These are phyloP conservation scores for Nycticebus coucang DNA, from an alignment of 2,113 vertebrate species.

Conservation along the genomic window DNA sequence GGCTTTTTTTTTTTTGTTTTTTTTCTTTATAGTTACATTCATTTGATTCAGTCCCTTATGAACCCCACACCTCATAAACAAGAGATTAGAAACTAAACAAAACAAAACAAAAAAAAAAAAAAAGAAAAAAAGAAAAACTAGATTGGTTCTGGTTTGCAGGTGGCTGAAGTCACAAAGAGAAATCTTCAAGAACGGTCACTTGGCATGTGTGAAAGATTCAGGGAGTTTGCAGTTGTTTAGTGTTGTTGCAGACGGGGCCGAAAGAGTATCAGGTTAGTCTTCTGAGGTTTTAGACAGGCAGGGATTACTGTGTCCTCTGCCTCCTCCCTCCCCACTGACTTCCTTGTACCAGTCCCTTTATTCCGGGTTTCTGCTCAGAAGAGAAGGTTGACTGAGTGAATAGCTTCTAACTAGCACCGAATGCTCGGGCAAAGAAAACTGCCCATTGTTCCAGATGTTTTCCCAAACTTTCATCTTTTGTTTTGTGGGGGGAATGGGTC, in stretches of 20 bases:
- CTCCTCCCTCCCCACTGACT: background rate
- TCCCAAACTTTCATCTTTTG: slow-evolving; percentile 25
- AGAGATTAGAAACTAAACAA: slow-evolving; percentile 84
- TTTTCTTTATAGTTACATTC: slow-evolving; percentile 87
- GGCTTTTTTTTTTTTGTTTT: slow-evolving; percentile 83
- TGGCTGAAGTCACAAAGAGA: slow-evolving; percentile 75
- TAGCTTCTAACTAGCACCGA: slow-evolving; percentile 62
- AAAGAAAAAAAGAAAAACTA: background rate
- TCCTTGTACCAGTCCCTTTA: background rate
- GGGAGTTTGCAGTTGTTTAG: slow-evolving; percentile 67
- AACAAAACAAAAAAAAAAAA: slow-evolving; percentile 7
- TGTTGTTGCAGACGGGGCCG: slow-evolving; percentile 69
- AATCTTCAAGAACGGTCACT: slow-evolving; percentile 52
- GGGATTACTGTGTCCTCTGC: background rate
- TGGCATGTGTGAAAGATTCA: slow-evolving; percentile 30
- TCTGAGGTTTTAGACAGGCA: background rate
- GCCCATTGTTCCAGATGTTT: slow-evolving; percentile 57
- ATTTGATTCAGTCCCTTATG: slow-evolving; percentile 88
- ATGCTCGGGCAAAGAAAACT: slow-evolving; percentile 18
- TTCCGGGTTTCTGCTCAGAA: background rate
- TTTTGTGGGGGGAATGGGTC: slow-evolving; percentile 37
- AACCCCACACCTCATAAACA: slow-evolving; percentile 85
- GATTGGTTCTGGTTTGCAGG: slow-evolving; percentile 78
- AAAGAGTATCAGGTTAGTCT: slow-evolving; percentile 57
- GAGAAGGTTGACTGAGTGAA: background rate